Evolutionary conservation across 1,140 invertebrate species (phyloP), one percentile per base, ranked within the genome.

Genomic region (Zophobas morio): DNA sequence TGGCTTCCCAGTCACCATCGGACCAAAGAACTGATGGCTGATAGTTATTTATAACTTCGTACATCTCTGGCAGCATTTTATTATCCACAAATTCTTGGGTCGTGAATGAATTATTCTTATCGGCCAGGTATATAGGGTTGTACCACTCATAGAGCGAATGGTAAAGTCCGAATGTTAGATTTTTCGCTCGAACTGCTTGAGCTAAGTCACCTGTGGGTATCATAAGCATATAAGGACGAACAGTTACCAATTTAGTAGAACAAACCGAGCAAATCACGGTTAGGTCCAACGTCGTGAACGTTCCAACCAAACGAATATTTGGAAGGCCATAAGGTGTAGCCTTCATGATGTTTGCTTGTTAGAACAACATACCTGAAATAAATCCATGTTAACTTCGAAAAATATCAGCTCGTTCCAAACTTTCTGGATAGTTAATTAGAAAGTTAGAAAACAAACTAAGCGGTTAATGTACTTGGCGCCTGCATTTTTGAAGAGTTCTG

Each of bases 301-400:
- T 98, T 98, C 96, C 96, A 98, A 82, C 95, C 94, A 82, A 93
- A 98, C 0, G 95, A 93, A 74, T 92, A 91, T 79, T 90, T 92
- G 0, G 95, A 97, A 36, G 96, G 96, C 92, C 96, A 98, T 34
- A 98, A 75, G 0, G 96, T 95, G 82, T 90, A 98, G 6, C 96
- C 96, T 87, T 98, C 96, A 84, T 98, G 96, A 89, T 98, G 97
- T 88, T 98, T 98, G 81, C 93, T 96, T 1, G 96, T 98, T 1
- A 98, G 83, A 1, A 98, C 94, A 2, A 98, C 90, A 84, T 98
- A 96, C 85, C 93, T 95, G 88, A 86, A 40, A 70, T 5, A 37
- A 75, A 63, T 63, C n/a, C 20, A 20, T 51, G 2, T 51, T 51
- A 2, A 20, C 20, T 20, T 20, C 20, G 20, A 20, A 20, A 20